Evolutionary conservation across 2,888 invertebrate genomes (phyloP).

Genomic region (Phengaris arion): DNA sequence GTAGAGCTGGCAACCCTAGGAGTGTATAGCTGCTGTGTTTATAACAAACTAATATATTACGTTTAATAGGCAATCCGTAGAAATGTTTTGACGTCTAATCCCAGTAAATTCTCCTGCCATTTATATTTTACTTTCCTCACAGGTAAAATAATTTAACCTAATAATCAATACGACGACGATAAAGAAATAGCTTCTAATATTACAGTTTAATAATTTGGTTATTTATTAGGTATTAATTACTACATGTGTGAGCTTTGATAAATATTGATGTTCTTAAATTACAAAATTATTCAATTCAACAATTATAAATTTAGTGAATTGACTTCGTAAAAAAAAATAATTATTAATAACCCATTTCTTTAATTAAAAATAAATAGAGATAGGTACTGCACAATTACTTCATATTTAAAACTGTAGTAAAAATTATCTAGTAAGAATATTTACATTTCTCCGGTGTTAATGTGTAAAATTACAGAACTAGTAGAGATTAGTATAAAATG

Average conservation of each 20-base stretch:
- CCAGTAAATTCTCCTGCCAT: neutral
- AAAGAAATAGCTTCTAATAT: neutral
- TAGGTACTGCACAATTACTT: neutral
- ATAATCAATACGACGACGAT: neutral
- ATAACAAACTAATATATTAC: neutral
- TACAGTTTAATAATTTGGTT: too few relatives aligned
- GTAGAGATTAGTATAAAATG: neutral
- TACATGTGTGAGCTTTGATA: neutral
- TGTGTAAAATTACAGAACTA: neutral
- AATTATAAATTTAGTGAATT: too few relatives aligned
- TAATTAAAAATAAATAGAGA: too few relatives aligned
- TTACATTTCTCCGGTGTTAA: neutral
- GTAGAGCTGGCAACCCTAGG: neutral
- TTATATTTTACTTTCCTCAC: neutral
- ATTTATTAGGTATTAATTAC: neutral
- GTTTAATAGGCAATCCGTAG: neutral
- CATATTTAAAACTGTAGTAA: neutral
- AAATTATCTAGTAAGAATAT: neutral
- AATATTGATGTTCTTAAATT: neutral
- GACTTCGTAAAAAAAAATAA: too few relatives aligned
- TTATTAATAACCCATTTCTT: too few relatives aligned
- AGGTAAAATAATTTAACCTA: neutral
- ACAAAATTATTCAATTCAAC: too few relatives aligned
- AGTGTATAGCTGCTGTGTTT: neutral
- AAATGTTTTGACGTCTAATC: conserved; percentile 5